Conservation (phyloP, 2,797 vertebrate species). For the Sebastes vulpes region DNA sequence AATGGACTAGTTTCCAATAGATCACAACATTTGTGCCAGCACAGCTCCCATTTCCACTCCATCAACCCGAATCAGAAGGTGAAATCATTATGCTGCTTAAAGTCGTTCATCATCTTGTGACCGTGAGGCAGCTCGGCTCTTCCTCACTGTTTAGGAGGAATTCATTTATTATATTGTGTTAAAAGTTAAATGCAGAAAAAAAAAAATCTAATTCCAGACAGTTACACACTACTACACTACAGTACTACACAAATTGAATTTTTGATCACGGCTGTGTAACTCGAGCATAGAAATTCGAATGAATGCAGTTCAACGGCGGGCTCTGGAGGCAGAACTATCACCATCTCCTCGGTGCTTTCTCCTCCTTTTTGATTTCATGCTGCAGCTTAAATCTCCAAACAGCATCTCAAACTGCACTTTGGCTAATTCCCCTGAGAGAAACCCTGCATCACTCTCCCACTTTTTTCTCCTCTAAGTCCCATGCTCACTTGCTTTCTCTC, state of each 20-base stretch:
- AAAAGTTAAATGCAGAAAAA: background rate
- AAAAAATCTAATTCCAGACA: background rate
- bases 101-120: background rate
- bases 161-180: background rate
- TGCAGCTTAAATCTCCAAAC: constrained; percentile 69
- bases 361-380: constrained; percentile 10
- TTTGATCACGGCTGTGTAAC: constrained; percentile 11
- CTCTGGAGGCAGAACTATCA: constrained; percentile 29
- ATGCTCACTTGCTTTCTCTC: constrained; percentile 8
- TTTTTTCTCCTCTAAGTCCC: constrained; percentile 35
- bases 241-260: background rate
- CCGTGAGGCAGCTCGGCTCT: background rate
- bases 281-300: background rate
- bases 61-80: constrained; percentile 8
- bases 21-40: background rate
- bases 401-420: constrained; percentile 67
- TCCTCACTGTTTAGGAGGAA: background rate
- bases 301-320: background rate
- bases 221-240: background rate
- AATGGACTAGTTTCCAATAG: background rate
- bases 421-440: constrained; percentile 62
- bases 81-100: constrained; percentile 2
- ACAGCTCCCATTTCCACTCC: constrained; percentile 9
- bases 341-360: constrained; percentile 15
- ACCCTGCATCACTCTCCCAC: constrained; percentile 47